Evolutionary conservation across 1,140 invertebrate species (phyloP).

Genomic region (Sarcophaga peregrina): DNA sequence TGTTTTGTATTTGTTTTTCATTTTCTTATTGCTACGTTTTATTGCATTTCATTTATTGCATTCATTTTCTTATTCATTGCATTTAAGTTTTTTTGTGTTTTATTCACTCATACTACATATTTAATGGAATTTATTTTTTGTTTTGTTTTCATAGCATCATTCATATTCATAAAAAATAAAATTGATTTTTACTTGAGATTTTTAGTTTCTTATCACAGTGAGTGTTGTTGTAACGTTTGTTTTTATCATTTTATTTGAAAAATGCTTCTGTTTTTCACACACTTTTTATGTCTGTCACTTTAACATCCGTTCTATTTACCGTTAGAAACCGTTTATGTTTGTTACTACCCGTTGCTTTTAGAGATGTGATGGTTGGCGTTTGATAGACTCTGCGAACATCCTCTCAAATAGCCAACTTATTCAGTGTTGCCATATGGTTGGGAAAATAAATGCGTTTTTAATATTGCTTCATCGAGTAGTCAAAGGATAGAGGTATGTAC

Average conservation of each 20-base stretch:
- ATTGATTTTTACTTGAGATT: slow-evolving; percentile 9
- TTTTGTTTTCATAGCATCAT: too few relatives aligned
- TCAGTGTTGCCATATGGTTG: neutral
- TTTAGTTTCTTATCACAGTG: neutral
- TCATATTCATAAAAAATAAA: neutral
- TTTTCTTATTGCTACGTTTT: neutral
- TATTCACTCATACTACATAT: too few relatives aligned
- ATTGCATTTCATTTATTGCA: neutral
- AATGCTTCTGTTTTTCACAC: neutral
- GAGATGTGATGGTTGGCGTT: neutral
- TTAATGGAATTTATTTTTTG: too few relatives aligned
- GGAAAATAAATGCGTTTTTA: too few relatives aligned
- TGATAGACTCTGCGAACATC: neutral
- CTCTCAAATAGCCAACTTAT: neutral
- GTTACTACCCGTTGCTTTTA: slow-evolving; percentile 11
- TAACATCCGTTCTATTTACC: slow-evolving; percentile 5
- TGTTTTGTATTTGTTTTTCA: neutral
- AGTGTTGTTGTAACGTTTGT: too few relatives aligned
- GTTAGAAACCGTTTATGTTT: slow-evolving; percentile 21
- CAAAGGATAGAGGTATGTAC: too few relatives aligned
- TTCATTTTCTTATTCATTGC: neutral
- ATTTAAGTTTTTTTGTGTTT: slow-evolving; percentile 3
- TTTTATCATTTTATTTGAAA: too few relatives aligned
- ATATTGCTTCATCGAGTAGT: too few relatives aligned
- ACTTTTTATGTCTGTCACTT: neutral